Base-by-base conservation (phyloP, 2,888 invertebrate species). In the Dinocampus coccinellae region DNA sequence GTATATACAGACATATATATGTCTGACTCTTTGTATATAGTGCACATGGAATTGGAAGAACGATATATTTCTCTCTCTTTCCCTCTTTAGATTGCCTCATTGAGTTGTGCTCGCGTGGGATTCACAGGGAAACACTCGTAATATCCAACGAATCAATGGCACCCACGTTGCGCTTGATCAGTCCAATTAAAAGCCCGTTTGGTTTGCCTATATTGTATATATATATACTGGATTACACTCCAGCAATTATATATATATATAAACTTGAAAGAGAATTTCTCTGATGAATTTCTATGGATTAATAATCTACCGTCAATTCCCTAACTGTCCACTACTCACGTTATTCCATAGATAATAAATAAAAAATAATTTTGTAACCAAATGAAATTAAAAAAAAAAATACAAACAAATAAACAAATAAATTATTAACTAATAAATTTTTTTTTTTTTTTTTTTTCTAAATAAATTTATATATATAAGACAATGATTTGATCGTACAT, bases 171-270 rank as follows among this genome's bases (percentile, higher is more conserved):
- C 73, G 73, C 76, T 75, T 74, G 68, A 77, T 75, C 72, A 75
- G 75, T 75, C 68, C 76, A 75, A 77, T 77, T 77, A 77, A 75
- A 74, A 73, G 69, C 36, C n/a, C 68, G 70, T 73, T 74, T 65
- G 63, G 65, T 13, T 11, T 64, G n/a, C 26, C 69, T 66, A 74
- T 61, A 52, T 66, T 53, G 66, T 74, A 63, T 47, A 42, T 47
- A 71, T 71, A 73, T 71, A 70, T 73, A 75, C 66, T 69, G 61
- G 64, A 53, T 64, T 69, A 72, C 66, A 60, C 7, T 7, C 29
- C 3, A 29, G 7, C 36, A 24, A 29, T 11, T 36, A 20, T 11
- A 33, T 20, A 60, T 34, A 6, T 34, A 22, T 33, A 33, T 34
- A 10, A 9, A 13, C 20, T 20, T 60, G 16, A 58, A 29, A 57